Evolutionary conservation across 2,113 vertebrate genomes (phyloP), one percentile per base, ranked within the genome.

Genomic region (Apistogramma diplotaenia): DNA sequence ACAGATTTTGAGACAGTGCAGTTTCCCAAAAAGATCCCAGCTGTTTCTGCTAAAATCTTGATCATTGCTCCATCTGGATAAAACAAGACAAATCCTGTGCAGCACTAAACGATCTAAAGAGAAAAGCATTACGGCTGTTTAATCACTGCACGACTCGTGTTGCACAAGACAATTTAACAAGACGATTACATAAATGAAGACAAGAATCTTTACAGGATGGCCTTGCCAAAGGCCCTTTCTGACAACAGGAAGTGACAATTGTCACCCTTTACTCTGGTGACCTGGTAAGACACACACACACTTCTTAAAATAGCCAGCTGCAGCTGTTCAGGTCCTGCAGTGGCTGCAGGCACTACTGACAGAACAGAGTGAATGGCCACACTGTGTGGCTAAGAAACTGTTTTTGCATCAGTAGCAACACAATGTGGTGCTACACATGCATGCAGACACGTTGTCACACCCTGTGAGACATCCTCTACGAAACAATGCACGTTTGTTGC

Each of bases 321-420:
- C 94, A 94, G 92, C 92, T 93, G 94, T 92, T 93, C 89, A 76
- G 82, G 88, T 92, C 91, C 85, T 93, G 92, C 88, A 88, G 79
- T 82, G 85, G 85, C 89, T 78, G 81, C 16, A 75, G 91, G 81
- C 54, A 73, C 58, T 58, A 31, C 77, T 35, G 79, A 78, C 87
- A 70, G 79, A 49, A 79, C 71, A 83, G 86, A 46, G 82, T 82
- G 77, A 76, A 85, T 85, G 73, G 40, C 82, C 84, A 79, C 10
- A 56, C 74, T 81, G 31, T 53, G 62, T 46, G 43, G 71, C 35
- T 74, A 56, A 73, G 61, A 81, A 49, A 54, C 37, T 6, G 33
- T 60, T 58, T 35, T 72, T 55, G 61, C 37, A 67, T 8, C 29
- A 67, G 37, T 35, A 29, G 35, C 35, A 31, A 35, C 3, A 11